Evolutionary conservation across 2,797 vertebrate genomes (phyloP).

Genomic region (Poeciliopsis infans): DNA sequence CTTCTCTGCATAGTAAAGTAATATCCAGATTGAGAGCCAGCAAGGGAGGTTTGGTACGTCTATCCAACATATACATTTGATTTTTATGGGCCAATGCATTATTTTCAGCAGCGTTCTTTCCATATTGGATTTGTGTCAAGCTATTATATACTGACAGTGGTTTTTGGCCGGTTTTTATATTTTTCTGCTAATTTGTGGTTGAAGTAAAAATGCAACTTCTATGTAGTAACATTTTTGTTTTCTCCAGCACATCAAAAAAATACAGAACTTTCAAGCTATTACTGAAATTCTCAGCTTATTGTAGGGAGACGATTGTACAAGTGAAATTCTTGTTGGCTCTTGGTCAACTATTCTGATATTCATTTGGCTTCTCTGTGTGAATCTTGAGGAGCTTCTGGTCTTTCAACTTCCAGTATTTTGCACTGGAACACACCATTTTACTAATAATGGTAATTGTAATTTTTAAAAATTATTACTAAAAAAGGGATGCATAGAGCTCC

Average conservation of each 20-base stretch:
- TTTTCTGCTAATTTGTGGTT: not conserved
- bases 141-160: not conserved
- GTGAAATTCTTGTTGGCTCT: not conserved
- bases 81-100: not conserved
- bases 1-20: constrained; percentile 8
- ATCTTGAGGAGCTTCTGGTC: not conserved
- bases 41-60: not conserved
- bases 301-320: not conserved
- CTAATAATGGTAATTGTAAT: not conserved
- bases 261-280: not conserved
- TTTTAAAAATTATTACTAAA: not conserved
- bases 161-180: not conserved
- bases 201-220: not conserved
- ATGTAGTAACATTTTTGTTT: not conserved
- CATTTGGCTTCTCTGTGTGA: not conserved
- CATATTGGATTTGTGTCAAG: not conserved
- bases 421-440: not conserved
- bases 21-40: constrained; percentile 13
- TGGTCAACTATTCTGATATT: too few relatives aligned
- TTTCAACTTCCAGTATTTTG: not conserved
- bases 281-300: not conserved
- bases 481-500: not conserved
- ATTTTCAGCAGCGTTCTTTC: not conserved
- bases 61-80: not conserved
- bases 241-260: not conserved